Percentiles rank a stretch among this genome's conserved stretches.
These are phyloP conservation scores for Telenomus remus DNA, from an alignment of 1,140 invertebrate species.

Conservation along the genomic window DNA sequence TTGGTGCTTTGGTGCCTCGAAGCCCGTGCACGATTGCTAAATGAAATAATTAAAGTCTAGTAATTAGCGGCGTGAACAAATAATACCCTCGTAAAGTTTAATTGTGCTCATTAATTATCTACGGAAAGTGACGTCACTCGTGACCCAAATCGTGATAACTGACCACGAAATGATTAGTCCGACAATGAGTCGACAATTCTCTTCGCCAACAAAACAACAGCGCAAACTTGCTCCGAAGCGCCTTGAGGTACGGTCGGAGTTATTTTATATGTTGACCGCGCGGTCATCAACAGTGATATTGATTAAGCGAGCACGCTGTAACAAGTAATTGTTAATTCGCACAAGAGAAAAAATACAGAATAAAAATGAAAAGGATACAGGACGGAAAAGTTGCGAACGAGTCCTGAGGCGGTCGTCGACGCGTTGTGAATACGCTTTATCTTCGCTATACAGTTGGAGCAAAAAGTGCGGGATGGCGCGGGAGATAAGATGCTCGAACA, in stretches of 20 bases:
- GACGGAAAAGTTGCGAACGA: slow-evolving; percentile 50
- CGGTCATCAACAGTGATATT: slow-evolving; percentile 19
- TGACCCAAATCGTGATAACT: slow-evolving; percentile 23
- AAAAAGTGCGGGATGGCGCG: slow-evolving; percentile 64
- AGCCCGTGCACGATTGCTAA: slow-evolving; percentile 32
- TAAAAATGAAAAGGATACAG: background rate
- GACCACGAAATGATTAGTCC: slow-evolving; percentile 6
- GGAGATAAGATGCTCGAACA: slow-evolving; percentile 69
- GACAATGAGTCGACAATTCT: background rate
- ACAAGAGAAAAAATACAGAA: slow-evolving; percentile 23
- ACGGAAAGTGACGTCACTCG: slow-evolving; percentile 11
- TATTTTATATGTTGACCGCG: no score
- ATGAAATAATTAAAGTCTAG: slow-evolving; percentile 48
- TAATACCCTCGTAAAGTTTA: slow-evolving; percentile 55
- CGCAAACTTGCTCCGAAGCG: no score
- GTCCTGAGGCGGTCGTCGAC: slow-evolving; percentile 45
- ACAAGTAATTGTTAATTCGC: slow-evolving; percentile 52
- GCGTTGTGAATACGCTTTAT: slow-evolving; percentile 56
- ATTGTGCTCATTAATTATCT: slow-evolving; percentile 43
- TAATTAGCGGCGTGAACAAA: slow-evolving; percentile 51
- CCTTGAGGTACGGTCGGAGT: no score
- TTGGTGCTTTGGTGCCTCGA: slow-evolving; percentile 18
- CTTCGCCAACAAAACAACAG: no score
- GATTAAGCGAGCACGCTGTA: slow-evolving; percentile 38
- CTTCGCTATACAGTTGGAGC: slow-evolving; percentile 42